These are phyloP conservation scores for Aphaenogaster floridana DNA, from an alignment of 1,140 invertebrate genomes.

Conservation along the genomic window DNA sequence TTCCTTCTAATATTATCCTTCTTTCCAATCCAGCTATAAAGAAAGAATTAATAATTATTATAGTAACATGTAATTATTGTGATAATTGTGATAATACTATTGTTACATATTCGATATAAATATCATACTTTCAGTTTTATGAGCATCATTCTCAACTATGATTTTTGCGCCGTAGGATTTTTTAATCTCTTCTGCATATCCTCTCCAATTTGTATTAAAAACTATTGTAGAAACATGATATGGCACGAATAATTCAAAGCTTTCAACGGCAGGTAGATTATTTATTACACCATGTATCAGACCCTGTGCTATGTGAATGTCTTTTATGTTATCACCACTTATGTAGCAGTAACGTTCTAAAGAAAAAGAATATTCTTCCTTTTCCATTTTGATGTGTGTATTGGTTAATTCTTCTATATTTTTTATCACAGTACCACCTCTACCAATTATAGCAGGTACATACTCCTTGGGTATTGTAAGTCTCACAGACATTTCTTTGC, in stretches of 20 bases:
- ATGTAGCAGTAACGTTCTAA: constrained; percentile 88
- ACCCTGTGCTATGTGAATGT: constrained; percentile 88
- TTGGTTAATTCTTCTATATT: constrained; percentile 91
- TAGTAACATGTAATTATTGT: not conserved
- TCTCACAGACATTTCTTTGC: constrained; percentile 78
- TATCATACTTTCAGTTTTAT: constrained; percentile 48
- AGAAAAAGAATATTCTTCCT: constrained; percentile 73
- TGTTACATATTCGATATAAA: constrained; percentile 88
- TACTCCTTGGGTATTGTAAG: constrained; percentile 85
- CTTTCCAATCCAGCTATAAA: constrained; percentile 68
- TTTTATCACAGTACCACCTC: constrained; percentile 90
- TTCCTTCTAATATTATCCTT: constrained; percentile 88
- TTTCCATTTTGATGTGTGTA: constrained; percentile 88
- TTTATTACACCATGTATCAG: constrained; percentile 91
- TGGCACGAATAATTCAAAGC: constrained; percentile 88
- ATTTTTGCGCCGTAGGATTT: not conserved
- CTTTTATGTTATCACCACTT: constrained; percentile 87
- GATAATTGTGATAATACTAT: no score
- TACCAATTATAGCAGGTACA: constrained; percentile 88
- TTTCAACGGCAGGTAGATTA: constrained; percentile 89
- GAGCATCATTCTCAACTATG: not conserved
- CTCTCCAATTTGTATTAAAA: constrained; percentile 90
- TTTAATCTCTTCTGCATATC: not conserved
- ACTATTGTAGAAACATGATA: not conserved
- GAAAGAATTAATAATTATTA: constrained; percentile 59